These are phyloP conservation scores for Peromyscus melanophrys DNA, from an alignment of 2,797 vertebrate genomes.

Conservation along the genomic window DNA sequence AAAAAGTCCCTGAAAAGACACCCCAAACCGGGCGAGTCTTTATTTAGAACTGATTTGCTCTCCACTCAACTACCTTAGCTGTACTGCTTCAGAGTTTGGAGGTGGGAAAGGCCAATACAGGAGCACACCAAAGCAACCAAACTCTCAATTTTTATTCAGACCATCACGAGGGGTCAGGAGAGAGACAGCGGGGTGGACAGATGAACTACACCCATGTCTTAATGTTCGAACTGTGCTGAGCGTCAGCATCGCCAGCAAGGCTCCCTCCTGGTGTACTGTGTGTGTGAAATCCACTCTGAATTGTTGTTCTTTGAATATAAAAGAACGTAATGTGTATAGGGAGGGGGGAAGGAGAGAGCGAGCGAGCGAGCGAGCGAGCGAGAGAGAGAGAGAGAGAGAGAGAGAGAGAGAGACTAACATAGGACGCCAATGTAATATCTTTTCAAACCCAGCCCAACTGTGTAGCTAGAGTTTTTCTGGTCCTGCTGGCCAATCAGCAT, in stretches of 20 bases:
- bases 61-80: not conserved
- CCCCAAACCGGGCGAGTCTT: not conserved
- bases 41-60: not conserved
- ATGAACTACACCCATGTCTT: not conserved
- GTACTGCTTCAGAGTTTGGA: not conserved
- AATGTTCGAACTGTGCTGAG: not conserved
- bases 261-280: not conserved
- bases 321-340: not conserved
- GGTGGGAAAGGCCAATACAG: not conserved
- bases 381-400: not conserved
- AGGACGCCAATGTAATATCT: not conserved
- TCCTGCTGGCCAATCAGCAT: too few species aligned
- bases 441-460: not conserved
- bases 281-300: not conserved
- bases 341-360: not conserved
- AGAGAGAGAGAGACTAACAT: not conserved
- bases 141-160: not conserved
- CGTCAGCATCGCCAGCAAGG: not conserved
- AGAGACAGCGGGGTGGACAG: not conserved
- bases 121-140: not conserved
- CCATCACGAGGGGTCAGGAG: not conserved
- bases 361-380: too few species aligned
- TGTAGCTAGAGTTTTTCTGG: too few species aligned
- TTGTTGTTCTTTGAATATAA: slow-evolving; percentile 1
- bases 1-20: slow-evolving; percentile 7